Conservation (phyloP, 2,888 invertebrate genomes). For the Zele albiditarsus region DNA sequence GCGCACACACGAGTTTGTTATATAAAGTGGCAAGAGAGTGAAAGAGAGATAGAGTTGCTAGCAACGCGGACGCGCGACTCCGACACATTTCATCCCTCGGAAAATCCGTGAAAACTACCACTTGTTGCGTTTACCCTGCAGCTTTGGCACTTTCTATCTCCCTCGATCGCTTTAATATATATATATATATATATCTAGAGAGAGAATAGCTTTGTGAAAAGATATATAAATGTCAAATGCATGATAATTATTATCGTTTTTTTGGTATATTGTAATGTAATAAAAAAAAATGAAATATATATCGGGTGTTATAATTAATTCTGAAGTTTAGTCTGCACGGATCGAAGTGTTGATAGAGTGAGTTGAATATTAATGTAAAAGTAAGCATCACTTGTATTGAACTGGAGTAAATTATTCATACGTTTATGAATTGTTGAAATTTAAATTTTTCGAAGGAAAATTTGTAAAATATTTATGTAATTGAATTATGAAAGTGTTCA, state of each 20-base stretch:
- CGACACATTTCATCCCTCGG: constrained; percentile 67
- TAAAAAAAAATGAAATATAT: no score
- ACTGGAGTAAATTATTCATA: no score
- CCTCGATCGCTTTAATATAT: constrained; percentile 31
- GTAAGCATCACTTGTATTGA: no score
- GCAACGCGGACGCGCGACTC: constrained; percentile 33
- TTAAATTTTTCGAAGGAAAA: no score
- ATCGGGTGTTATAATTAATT: no score
- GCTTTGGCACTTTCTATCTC: constrained; percentile 44
- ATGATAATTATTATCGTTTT: constrained; percentile 4
- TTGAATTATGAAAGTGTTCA: no score
- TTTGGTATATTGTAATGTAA: not conserved
- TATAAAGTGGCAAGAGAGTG: not conserved
- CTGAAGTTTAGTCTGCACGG: no score
- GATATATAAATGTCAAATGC: constrained; percentile 3
- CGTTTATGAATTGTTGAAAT: no score
- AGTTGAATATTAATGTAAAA: no score
- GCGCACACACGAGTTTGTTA: not conserved
- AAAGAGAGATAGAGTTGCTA: constrained; percentile 29
- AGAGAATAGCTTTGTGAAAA: not conserved
- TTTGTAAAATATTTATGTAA: no score
- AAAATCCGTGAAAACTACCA: constrained; percentile 73
- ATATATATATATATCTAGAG: constrained; percentile 26
- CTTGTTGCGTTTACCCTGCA: constrained; percentile 69
- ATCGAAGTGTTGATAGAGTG: no score